phyloP scores from a whole-genome alignment of 2,113 vertebrate genomes.

The Actinemys pallida region DNA sequence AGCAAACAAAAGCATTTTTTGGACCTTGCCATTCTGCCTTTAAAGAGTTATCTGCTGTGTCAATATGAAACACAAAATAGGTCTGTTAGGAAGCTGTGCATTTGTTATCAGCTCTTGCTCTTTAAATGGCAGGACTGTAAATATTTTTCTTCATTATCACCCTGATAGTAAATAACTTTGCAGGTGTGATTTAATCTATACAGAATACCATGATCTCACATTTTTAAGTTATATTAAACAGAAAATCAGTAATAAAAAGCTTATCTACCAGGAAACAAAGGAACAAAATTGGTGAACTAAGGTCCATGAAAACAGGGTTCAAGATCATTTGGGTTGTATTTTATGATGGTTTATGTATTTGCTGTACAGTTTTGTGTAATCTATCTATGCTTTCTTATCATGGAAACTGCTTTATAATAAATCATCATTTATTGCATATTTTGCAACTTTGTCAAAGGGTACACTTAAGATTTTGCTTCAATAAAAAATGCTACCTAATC shows the following conservation, averaged over 20 bases:
- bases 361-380: constrained; percentile 43
- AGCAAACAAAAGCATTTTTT: background rate
- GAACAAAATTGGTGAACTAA: constrained; percentile 41
- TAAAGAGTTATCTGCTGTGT: background rate
- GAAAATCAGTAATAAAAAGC: constrained; percentile 34
- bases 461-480: constrained; percentile 61
- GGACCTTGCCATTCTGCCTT: background rate
- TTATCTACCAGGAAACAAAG: constrained; percentile 33
- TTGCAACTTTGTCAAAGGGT: constrained; percentile 56
- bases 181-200: constrained; percentile 67
- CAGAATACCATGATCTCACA: constrained; percentile 52
- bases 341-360: constrained; percentile 32
- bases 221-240: constrained; percentile 39
- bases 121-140: constrained; percentile 58
- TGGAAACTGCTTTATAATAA: constrained; percentile 59
- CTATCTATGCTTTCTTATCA: constrained; percentile 63
- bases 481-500: constrained; percentile 61
- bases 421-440: constrained; percentile 64
- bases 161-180: constrained; percentile 65
- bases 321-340: constrained; percentile 43
- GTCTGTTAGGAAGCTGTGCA: constrained; percentile 13
- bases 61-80: constrained; percentile 39
- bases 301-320: constrained; percentile 38
- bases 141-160: constrained; percentile 73
- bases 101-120: constrained; percentile 53